Percentiles rank a stretch among this genome's conserved stretches.
Conservation (phyloP, 1,140 invertebrate genomes). For the Diorhabda elongata region DNA sequence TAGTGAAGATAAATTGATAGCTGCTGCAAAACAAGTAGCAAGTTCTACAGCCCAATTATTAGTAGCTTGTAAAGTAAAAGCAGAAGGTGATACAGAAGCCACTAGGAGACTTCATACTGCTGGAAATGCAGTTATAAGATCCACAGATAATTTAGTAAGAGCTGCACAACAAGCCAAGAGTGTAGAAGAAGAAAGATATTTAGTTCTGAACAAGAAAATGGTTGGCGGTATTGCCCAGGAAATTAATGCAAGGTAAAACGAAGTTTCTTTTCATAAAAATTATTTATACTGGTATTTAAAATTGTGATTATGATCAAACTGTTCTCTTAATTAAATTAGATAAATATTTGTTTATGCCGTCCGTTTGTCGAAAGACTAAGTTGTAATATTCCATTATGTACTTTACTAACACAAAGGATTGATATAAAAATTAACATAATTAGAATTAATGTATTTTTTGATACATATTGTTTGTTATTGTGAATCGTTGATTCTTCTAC, state of each 20-base stretch:
- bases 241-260: conserved; percentile 63
- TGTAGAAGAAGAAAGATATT: conserved; percentile 77
- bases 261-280: no score
- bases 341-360: no score
- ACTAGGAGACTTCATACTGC: conserved; percentile 91
- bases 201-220: conserved; percentile 87
- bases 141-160: conserved; percentile 93
- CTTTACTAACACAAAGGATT: no score
- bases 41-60: conserved; percentile 94
- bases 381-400: no score
- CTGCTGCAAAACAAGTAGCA: conserved; percentile 95
- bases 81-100: conserved; percentile 89
- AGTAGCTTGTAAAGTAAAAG: conserved; percentile 96
- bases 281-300: no score
- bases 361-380: no score
- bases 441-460: no score
- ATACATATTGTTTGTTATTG: no score
- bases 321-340: no score
- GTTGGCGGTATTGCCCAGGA: conserved; percentile 92
- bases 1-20: conserved; percentile 94
- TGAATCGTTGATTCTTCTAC: no score
- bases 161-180: conserved; percentile 92
- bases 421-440: no score
- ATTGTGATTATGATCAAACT: no score
- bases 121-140: conserved; percentile 95